Conservation (phyloP, 2,797 vertebrate species). For the Schizopygopsis malacanthus region DNA sequence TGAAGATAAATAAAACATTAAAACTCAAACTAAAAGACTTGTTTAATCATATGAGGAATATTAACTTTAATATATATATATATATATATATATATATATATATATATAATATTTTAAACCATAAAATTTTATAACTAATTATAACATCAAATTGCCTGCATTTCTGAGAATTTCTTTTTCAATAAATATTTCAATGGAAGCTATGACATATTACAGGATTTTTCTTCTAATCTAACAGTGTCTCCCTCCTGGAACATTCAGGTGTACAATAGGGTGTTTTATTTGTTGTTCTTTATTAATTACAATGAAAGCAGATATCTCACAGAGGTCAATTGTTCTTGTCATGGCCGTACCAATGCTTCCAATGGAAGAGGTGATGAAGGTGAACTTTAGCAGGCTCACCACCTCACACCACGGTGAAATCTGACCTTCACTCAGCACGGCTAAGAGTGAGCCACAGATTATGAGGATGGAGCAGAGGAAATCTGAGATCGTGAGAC, state of each 20-base stretch:
- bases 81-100: too few species aligned
- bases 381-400: conserved; percentile 80
- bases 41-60: too few species aligned
- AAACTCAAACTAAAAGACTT: too few species aligned
- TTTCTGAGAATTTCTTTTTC: neutral
- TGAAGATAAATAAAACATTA: too few species aligned
- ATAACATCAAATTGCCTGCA: neutral
- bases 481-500: conserved; percentile 79
- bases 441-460: conserved; percentile 73
- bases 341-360: conserved; percentile 74
- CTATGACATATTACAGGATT: neutral
- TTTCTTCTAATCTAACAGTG: neutral
- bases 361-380: conserved; percentile 80
- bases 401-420: conserved; percentile 81
- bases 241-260: neutral
- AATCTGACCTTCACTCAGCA: conserved; percentile 73
- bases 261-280: neutral
- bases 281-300: conserved; percentile 18
- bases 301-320: neutral
- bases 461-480: conserved; percentile 76
- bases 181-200: neutral
- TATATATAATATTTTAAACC: too few species aligned
- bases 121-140: neutral
- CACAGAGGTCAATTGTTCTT: neutral
- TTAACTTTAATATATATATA: too few species aligned